Conservation (phyloP, 2,888 invertebrate genomes). For the Noctua pronuba region DNA sequence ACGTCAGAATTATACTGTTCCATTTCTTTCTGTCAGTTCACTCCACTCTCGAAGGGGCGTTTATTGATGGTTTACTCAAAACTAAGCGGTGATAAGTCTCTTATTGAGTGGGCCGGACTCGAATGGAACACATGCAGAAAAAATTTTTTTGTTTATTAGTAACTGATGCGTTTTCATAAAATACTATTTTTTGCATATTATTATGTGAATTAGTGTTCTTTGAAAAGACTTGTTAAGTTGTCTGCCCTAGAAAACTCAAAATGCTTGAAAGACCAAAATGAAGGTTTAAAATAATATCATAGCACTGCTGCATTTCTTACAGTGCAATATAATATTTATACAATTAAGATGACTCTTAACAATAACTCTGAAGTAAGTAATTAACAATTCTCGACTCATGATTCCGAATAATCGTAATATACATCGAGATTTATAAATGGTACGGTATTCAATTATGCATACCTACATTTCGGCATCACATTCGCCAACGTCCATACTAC, state of each 20-base stretch:
- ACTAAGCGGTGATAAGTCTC: conserved; percentile 72
- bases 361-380: too few relatives aligned
- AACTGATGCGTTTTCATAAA: not conserved
- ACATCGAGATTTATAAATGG: not conserved
- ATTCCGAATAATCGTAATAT: not conserved
- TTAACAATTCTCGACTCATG: too few relatives aligned
- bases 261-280: not conserved
- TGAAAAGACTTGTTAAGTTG: not conserved
- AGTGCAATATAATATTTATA: too few relatives aligned
- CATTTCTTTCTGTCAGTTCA: conserved; percentile 70
- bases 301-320: not conserved
- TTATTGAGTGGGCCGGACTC: conserved; percentile 46
- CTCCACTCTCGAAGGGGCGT: conserved; percentile 56
- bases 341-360: too few relatives aligned
- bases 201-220: not conserved
- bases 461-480: rapidly evolving
- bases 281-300: not conserved
- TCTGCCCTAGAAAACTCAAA: not conserved
- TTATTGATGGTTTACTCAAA: conserved; percentile 76
- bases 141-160: not conserved
- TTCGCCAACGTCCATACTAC: conserved; percentile 76
- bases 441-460: not conserved
- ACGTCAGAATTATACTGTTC: conserved; percentile 68
- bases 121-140: conserved; percentile 13
- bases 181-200: not conserved